phyloP scores from a whole-genome alignment of 2,888 invertebrate genomes.

The Lobophora halterata region DNA sequence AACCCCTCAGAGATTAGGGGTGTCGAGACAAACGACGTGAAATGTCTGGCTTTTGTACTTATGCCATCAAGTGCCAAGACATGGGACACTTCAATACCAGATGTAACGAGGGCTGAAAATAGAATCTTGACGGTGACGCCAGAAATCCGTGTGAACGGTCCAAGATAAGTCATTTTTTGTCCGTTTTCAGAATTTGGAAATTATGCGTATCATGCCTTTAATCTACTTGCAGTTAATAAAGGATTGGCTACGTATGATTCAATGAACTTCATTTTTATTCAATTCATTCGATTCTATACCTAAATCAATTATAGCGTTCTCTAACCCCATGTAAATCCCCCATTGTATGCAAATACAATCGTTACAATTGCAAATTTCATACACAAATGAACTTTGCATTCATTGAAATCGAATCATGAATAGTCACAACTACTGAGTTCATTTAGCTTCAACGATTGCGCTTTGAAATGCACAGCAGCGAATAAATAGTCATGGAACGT shows the following conservation, averaged over 20 bases:
- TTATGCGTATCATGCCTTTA: neutral
- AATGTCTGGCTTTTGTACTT: constrained; percentile 72
- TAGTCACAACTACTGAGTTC: constrained; percentile 45
- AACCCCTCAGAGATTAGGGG: constrained; percentile 55
- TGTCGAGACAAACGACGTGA: constrained; percentile 72
- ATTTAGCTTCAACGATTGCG: constrained; percentile 44
- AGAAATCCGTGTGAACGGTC: constrained; percentile 23
- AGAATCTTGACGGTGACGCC: constrained; percentile 28
- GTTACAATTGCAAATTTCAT: constrained; percentile 29
- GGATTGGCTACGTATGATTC: no score
- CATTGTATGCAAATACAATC: constrained; percentile 30
- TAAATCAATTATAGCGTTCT: no score
- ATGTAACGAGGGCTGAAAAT: constrained; percentile 26
- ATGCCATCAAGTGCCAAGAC: constrained; percentile 47
- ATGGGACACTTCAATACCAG: constrained; percentile 38
- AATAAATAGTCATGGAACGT: constrained; percentile 29
- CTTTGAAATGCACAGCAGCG: constrained; percentile 52
- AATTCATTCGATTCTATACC: no score
- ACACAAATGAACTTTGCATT: constrained; percentile 41
- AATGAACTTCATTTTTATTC: no score
- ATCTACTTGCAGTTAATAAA: no score
- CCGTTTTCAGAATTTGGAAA: constrained; percentile 1
- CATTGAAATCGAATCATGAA: constrained; percentile 34
- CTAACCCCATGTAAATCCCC: constrained; percentile 22
- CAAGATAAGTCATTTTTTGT: constrained; percentile 14